Conservation (phyloP, 2,888 invertebrate species). For the Norana najaformis region DNA sequence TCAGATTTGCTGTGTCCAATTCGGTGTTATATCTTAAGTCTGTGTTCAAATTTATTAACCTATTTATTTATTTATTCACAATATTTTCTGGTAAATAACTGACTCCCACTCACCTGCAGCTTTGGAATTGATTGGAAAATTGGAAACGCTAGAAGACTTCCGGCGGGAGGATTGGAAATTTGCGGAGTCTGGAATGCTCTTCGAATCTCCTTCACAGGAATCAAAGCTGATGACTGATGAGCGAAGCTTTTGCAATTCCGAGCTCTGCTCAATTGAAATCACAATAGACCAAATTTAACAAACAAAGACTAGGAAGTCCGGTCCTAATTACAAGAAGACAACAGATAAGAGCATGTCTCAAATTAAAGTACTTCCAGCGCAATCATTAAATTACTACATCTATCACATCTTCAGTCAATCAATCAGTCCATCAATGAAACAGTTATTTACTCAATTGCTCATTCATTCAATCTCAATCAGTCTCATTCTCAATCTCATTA, state of each 20-base stretch:
- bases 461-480: too few species aligned
- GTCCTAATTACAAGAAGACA: too few species aligned
- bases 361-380: neutral
- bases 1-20: too few species aligned
- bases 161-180: neutral
- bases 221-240: neutral
- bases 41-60: neutral
- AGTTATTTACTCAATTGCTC: too few species aligned
- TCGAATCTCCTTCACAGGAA: neutral
- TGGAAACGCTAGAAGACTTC: neutral
- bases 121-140: neutral
- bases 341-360: neutral
- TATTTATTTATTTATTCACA: neutral
- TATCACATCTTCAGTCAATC: neutral
- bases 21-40: neutral
- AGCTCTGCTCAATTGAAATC: neutral
- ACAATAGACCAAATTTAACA: too few species aligned
- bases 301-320: too few species aligned
- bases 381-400: neutral
- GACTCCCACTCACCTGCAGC: neutral
- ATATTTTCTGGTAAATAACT: neutral
- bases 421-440: too few species aligned
- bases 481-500: neutral
- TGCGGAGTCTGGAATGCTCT: neutral
- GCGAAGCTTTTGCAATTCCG: neutral